phyloP scores from a whole-genome alignment of 2,888 invertebrate species.

The Branchellion lobata region DNA sequence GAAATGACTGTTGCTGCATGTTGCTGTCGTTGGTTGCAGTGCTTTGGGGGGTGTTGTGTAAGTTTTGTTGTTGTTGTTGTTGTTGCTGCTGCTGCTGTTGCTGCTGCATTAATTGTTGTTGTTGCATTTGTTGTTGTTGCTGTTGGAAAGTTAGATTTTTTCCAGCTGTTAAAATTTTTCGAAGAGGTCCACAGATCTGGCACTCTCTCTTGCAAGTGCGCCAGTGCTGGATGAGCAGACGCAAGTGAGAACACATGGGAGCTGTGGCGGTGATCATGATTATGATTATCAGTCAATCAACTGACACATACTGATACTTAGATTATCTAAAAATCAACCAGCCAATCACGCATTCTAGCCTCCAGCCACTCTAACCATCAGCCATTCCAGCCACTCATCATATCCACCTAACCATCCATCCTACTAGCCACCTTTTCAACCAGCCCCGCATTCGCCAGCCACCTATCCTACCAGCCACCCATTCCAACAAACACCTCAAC shows the following conservation, averaged over 20 bases:
- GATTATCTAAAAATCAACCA: neutral
- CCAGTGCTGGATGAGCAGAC: conserved; percentile 98
- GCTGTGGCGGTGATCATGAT: conserved; percentile 64
- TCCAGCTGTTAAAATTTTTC: conserved; percentile 83
- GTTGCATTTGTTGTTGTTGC: conserved; percentile 43
- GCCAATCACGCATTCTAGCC: neutral
- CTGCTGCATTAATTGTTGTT: conserved; percentile 10
- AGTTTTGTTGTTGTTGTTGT: conserved; percentile 9
- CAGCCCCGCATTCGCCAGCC: too few species aligned
- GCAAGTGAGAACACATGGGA: conserved; percentile 94
- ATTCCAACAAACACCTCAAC: neutral
- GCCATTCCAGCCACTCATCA: too few species aligned
- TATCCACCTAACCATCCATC: too few species aligned
- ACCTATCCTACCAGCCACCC: too few species aligned
- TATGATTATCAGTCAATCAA: neutral
- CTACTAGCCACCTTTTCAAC: too few species aligned
- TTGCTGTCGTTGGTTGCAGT: conserved; percentile 27
- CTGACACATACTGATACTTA: neutral
- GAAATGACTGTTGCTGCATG: neutral
- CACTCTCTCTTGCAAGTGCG: conserved; percentile 95
- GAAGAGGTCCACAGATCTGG: conserved; percentile 91
- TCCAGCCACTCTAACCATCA: too few species aligned
- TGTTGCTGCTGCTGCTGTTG: conserved; percentile 25
- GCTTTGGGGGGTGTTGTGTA: neutral
- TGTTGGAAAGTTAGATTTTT: conserved; percentile 57